Evolutionary conservation across 2,797 vertebrate species (phyloP), one percentile per base, ranked within the genome.

Genomic region (Anguilla anguilla): DNA sequence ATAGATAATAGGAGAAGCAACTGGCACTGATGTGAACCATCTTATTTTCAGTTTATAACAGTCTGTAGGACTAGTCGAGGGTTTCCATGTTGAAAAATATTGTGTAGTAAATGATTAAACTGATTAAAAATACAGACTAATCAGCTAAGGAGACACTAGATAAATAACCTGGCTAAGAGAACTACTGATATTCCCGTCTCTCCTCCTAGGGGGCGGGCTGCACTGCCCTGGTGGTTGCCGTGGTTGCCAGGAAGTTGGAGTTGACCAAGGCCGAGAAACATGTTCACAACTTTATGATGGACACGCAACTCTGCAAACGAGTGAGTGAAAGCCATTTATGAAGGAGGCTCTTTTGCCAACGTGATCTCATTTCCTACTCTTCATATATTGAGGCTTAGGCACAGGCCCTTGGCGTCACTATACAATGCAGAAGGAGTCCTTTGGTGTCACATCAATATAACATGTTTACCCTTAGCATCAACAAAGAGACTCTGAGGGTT

Each of bases 221-320:
- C 93, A 97, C 97, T 31, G 97, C 97, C 0, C 95, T 97, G 87
- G 97, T 97, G 79, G 97, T 97, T 7, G 97, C 97, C 31, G 97
- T 98, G 55, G 97, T 98, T 28, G 97, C 97, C 93, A 94, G 97
- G 88, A 98, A 98, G 90, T 94, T 98, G 91, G 97, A 98, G 94
- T 94, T 98, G 91, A 98, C 97, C 95, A 98, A 98, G 95, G 97
- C 97, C 1, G 97, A 98, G 94, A 98, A 98, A 88, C 97, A 98
- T 57, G 97, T 98, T 90, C 97, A 98, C 95, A 98, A 98, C 94
- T 98, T 98, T 94, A 98, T 98, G 97, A 98, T 98, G 97, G 97
- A 97, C 93, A 98, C 97, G 88, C 97, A 98, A 95, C 96, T 98
- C 91, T 97, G 96, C 89, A 98, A 98, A 97, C 95, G 97, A 97